Evolutionary conservation across 2,797 vertebrate genomes (phyloP), one percentile per base, ranked within the genome.

Genomic region (Chaetophractus vellerosus): DNA sequence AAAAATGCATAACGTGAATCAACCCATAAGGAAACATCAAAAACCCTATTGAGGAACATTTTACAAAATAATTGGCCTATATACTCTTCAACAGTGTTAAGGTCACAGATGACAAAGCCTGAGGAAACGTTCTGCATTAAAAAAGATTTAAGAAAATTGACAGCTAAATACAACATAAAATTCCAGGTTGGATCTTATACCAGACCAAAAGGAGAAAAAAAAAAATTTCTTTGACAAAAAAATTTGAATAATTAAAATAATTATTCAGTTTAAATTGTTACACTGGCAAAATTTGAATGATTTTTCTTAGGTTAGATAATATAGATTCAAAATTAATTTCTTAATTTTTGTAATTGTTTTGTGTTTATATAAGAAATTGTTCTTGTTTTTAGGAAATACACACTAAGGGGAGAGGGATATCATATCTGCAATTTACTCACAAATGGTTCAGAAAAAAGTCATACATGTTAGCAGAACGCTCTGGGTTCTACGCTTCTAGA

Each of bases 61-160:
- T 88, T 69, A 63, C 6, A 76, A 90, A 93, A 63, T 59, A 66
- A 52, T 6, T 69, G 81, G 26, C n/a, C 55, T 38, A 7, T 38
- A 7, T 72, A 38, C 0, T 64, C 61, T 90, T 79, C 33, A 79
- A 45, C 61, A 81, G 72, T 38, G 1, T 59, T 83, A 83, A 61
- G 28, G 24, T 79, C 19, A 68, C 82, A 64, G 78, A 72, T 90
- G 19, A 52, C 36, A 86, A 89, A 80, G 80, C 82, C 64, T 75
- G 45, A 63, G 61, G 24, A 89, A 48, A 50, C 38, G 14, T 63
- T 85, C 38, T 6, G 68, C 28, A 69, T 79, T 59, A 38, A 80
- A 69, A 75, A 48, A 81, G 50, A 85, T 38, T 84, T 80, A 16
- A 9, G 8, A 69, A 9, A 83, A 21, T 38, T 74, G 48, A 79